Conservation (phyloP, 2,113 vertebrate genomes). For the Plectropomus leopardus region DNA sequence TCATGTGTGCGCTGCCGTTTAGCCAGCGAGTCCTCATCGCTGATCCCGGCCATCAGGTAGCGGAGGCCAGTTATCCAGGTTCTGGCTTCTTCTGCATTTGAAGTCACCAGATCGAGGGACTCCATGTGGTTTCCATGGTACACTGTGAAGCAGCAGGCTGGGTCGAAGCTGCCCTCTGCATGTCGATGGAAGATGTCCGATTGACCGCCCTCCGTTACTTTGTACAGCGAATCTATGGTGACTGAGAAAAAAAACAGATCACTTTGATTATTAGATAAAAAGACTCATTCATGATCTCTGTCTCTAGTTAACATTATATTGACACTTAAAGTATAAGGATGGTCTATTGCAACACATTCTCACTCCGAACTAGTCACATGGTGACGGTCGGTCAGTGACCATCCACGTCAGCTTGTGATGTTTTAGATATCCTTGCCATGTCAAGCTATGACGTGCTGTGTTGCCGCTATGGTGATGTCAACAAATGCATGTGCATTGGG, state of each 20-base stretch:
- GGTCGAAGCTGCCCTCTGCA: conserved; percentile 92
- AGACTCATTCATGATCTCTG: background rate
- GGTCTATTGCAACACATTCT: too few species aligned
- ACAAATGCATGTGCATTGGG: too few species aligned
- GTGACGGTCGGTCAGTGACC: too few species aligned
- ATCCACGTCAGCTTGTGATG: too few species aligned
- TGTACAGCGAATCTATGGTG: conserved; percentile 98
- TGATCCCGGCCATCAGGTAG: conserved; percentile 97
- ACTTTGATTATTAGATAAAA: background rate
- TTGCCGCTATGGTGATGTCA: too few species aligned
- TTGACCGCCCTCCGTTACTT: conserved; percentile 95
- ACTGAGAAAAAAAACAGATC: conserved; percentile 82
- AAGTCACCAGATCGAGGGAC: conserved; percentile 93
- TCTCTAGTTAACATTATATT: too few species aligned
- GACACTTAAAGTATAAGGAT: too few species aligned
- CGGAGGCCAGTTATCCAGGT: conserved; percentile 98
- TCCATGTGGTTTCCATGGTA: conserved; percentile 99
- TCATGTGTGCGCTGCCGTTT: conserved; percentile 94
- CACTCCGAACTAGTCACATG: too few species aligned
- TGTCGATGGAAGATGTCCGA: conserved; percentile 96
- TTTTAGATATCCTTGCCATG: too few species aligned
- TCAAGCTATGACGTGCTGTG: too few species aligned
- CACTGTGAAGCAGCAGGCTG: conserved; percentile 95
- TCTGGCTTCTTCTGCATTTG: conserved; percentile 94
- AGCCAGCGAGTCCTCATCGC: conserved; percentile 95